Evolutionary conservation across 2,113 vertebrate genomes (phyloP), one percentile per base, ranked within the genome.

Genomic region (Austrofundulus limnaeus): DNA sequence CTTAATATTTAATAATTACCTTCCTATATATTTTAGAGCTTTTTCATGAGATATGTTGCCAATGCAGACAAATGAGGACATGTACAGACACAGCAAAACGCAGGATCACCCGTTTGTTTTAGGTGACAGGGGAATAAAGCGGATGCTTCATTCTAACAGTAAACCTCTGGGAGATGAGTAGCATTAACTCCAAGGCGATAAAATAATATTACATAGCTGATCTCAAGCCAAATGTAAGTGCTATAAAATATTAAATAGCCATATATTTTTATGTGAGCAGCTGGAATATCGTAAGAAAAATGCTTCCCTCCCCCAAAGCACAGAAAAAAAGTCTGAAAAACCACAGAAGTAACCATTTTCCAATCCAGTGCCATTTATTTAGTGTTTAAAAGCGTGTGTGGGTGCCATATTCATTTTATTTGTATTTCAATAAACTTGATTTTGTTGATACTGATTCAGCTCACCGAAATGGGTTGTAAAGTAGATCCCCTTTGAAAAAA

Each of bases 361-460:
- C 49, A 57, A 43, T 58, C 47, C 53, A 43, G 51, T 70, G 58
- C 61, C 41, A 34, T 75, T 71, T 63, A 66, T 45, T 41, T 28
- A 20, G 45, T 39, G 56, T 54, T 70, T 57, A 61, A 71, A 69
- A 53, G 66, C 72, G 15, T 23, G 15, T 55, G 2, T 61, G 45
- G 17, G 17, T 24, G 53, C 54, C 53, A 11, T 47, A 56, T 52
- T 66, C 56, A 51, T 53, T 80, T 79, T 59, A 77, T 81, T 52
- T 70, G 64, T 59, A 66, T 59, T 62, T 63, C 73, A 80, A 77
- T 74, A 74, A 84, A 81, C 46, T 51, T 68, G 17, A 70, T 75
- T 80, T 80, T 73, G 77, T 75, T 61, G 59, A 84, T 63, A 73
- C 31, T 78, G 52, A 78, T 72, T 73, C 56, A 59, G 72, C 70